phyloP scores from a whole-genome alignment of 2,888 invertebrate genomes.

The Eurytoma californica region DNA sequence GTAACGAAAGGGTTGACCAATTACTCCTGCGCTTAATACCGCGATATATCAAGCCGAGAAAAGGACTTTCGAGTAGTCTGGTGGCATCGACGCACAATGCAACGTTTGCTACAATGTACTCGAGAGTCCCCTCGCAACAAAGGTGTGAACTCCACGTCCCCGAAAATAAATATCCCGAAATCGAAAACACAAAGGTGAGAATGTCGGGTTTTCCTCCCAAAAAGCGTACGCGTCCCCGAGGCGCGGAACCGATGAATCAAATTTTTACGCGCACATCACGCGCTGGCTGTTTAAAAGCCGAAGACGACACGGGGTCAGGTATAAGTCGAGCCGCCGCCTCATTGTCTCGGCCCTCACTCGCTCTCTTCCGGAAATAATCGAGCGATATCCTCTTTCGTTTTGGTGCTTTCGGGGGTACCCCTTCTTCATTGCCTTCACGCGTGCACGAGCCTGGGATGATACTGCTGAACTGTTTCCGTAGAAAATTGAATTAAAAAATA shows the following conservation, averaged over 20 bases:
- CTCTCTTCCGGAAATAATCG: conserved; percentile 43
- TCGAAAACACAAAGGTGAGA: conserved; percentile 9
- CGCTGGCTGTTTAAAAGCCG: conserved; percentile 34
- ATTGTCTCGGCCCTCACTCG: conserved; percentile 5
- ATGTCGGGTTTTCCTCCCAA: conserved; percentile 5
- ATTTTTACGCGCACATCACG: conserved; percentile 15
- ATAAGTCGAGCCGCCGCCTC: conserved; percentile 20
- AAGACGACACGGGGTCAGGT: conserved; percentile 27
- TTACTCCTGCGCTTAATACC: conserved; percentile 25
- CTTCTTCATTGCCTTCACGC: not conserved
- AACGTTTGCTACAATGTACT: conserved; percentile 6
- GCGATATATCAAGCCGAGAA: conserved; percentile 1
- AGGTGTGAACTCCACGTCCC: conserved; percentile 30
- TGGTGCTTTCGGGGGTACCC: not conserved
- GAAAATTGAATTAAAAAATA: no score
- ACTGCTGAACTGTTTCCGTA: no score
- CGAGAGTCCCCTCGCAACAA: conserved; percentile 34
- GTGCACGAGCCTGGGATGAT: not conserved
- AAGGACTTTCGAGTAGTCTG: not conserved
- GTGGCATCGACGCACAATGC: not conserved
- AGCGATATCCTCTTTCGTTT: conserved; percentile 31
- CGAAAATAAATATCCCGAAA: conserved; percentile 18
- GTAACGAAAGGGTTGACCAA: conserved; percentile 32
- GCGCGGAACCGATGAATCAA: conserved; percentile 43
- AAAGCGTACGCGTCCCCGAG: not conserved